These are phyloP conservation scores for Lacerta bilineata DNA, from an alignment of 2,797 vertebrate genomes.

Conservation along the genomic window DNA sequence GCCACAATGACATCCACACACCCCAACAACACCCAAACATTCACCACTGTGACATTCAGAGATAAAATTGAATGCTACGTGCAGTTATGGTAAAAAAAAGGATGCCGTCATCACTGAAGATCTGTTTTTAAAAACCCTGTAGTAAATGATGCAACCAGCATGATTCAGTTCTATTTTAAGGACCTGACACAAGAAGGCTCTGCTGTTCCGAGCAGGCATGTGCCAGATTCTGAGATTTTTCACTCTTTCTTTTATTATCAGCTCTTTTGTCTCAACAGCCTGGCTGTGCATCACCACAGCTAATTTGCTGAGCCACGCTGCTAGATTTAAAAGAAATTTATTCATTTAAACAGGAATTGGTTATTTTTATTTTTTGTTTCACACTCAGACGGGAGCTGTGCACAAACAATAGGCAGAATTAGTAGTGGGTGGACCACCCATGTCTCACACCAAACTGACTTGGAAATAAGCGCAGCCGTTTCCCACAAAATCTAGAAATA, in stretches of 20 bases:
- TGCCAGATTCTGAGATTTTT: background rate
- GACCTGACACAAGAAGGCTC: slow-evolving; percentile 38
- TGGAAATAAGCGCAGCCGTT: background rate
- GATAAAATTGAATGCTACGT: background rate
- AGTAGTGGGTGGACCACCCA: background rate
- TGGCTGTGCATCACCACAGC: slow-evolving; percentile 10
- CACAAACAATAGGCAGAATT: background rate
- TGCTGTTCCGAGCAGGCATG: slow-evolving; percentile 16
- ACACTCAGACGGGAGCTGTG: background rate
- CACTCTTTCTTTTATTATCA: slow-evolving; percentile 9
- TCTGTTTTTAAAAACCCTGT: background rate
- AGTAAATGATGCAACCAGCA: slow-evolving; percentile 48
- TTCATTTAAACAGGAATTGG: background rate
- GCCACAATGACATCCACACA: background rate
- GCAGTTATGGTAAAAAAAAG: background rate
- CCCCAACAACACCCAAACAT: background rate
- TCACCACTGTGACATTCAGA: slow-evolving; percentile 6
- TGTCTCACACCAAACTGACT: too few relatives aligned
- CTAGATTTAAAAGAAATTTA: slow-evolving; percentile 24
- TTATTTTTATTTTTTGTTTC: accelerated
- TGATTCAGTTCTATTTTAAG: slow-evolving; percentile 46
- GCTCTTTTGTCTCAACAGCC: slow-evolving; percentile 3
- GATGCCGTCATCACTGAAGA: slow-evolving; percentile 1
- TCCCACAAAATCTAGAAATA: background rate
- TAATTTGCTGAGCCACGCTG: slow-evolving; percentile 23